phyloP scores from a whole-genome alignment of 2,113 vertebrate genomes.

The Seriola quinqueradiata region DNA sequence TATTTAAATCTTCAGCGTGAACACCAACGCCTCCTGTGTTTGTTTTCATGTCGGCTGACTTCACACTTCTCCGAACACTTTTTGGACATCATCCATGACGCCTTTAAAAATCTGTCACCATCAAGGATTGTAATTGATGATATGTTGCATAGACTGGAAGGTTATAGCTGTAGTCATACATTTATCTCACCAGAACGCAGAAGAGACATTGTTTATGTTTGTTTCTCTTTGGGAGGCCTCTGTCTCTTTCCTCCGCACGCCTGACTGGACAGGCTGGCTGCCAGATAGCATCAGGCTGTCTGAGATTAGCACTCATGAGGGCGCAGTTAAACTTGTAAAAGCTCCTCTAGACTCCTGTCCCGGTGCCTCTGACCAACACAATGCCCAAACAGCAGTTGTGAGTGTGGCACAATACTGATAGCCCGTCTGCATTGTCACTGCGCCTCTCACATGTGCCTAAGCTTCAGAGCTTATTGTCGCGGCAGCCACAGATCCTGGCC shows the following conservation, averaged over 20 bases:
- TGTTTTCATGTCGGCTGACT: constrained; percentile 50
- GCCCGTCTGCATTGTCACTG: constrained; percentile 74
- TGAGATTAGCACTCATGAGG: constrained; percentile 79
- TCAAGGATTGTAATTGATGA: constrained; percentile 38
- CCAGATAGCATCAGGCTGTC: constrained; percentile 79
- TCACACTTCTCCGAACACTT: constrained; percentile 43
- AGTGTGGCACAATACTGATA: constrained; percentile 69
- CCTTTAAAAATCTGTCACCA: constrained; percentile 39
- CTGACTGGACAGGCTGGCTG: constrained; percentile 74
- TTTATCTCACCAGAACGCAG: constrained; percentile 20
- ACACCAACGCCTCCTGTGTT: constrained; percentile 33
- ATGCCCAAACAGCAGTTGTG: constrained; percentile 53
- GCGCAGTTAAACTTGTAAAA: constrained; percentile 75
- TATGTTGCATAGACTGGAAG: constrained; percentile 23
- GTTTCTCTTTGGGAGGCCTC: constrained; percentile 56
- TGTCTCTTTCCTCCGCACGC: constrained; percentile 72
- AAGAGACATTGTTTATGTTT: constrained; percentile 33
- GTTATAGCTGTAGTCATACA: constrained; percentile 42
- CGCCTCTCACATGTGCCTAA: constrained; percentile 61
- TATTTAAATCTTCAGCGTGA: constrained; percentile 34
- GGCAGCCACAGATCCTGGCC: constrained; percentile 48
- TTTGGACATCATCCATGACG: constrained; percentile 22
- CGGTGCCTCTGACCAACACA: constrained; percentile 52
- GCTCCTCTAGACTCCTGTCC: constrained; percentile 43
- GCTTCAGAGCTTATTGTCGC: constrained; percentile 66